Base-by-base conservation (phyloP, 2,888 invertebrate genomes). In the Drosophila mimetica region DNA sequence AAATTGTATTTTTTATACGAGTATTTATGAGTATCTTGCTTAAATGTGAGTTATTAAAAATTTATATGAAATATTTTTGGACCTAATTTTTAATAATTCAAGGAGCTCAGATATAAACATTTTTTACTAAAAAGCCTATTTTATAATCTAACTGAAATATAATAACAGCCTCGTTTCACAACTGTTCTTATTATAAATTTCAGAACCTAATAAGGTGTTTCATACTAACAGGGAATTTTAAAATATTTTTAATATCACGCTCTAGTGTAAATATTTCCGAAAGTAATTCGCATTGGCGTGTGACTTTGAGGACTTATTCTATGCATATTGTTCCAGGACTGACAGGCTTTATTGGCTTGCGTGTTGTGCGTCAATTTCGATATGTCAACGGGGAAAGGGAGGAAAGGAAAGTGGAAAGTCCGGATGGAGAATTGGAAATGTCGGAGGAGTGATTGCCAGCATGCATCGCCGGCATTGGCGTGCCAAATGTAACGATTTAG, bases 391-490 rank as follows among this genome's bases (percentile, higher is more conserved):
- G 13, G 13, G 39, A 51, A 30, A 11, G 30, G 30, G 0, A 28
- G 16, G 25, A 20, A 4, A 11, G 41, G 30, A 13, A 37, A 7
- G n/a, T n/a, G n/a, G n/a, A n/a, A n/a, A n/a, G n/a, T n/a, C 36
- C 20, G 39, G 32, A 41, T 25, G 72, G 60, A 60, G 67, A 79
- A 79, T 79, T 77, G 87, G 81, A 82, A 79, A 74, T 74, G 78
- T 72, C 70, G 77, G 48, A 55, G 48, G 51, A 51, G 51, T 76
- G 88, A 88, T 86, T 80, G 85, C 64, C 67, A 66, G 86, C 87
- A 86, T 84, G 87, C 81, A 84, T 71, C 70, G 86, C 66, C 74
- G 65, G 52, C 58, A 77, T 86, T 87, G 82, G 74, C 83, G 79
- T 72, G 78, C 48, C 71, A 76, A 74, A 71, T 63, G 69, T 74